Percentiles rank a stretch among this genome's conserved stretches.
Conservation (phyloP, 2,888 invertebrate genomes). For the Iphiclides podalirius region DNA sequence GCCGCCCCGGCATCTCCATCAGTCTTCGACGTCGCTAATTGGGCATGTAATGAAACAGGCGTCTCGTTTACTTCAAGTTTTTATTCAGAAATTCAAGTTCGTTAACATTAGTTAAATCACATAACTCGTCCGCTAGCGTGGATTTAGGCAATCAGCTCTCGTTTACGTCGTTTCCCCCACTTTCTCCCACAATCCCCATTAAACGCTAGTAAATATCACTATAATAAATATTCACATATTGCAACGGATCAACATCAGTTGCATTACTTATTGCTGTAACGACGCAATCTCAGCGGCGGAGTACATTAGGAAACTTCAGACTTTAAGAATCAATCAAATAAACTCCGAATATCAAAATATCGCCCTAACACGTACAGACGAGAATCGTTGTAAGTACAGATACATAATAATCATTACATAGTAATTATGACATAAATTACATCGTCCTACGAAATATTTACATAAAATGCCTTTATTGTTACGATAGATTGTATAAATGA, state of each 20-base stretch:
- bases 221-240: conserved; percentile 31
- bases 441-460: conserved; percentile 39
- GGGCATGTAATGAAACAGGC: conserved; percentile 37
- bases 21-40: conserved; percentile 25
- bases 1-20: conserved; percentile 9
- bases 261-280: background rate
- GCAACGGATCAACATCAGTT: conserved; percentile 51
- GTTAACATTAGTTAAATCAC: conserved; percentile 61
- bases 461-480: conserved; percentile 29
- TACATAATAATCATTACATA: conserved; percentile 25
- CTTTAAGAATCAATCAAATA: conserved; percentile 41
- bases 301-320: conserved; percentile 34
- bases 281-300: conserved; percentile 22
- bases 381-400: conserved; percentile 52
- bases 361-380: conserved; percentile 33
- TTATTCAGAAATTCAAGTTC: conserved; percentile 68
- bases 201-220: conserved; percentile 9
- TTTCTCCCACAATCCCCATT: conserved; percentile 19
- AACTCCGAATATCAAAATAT: conserved; percentile 67
- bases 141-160: conserved; percentile 56
- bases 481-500: conserved; percentile 34
- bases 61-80: conserved; percentile 41
- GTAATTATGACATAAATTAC: conserved; percentile 33
- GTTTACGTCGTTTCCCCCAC: conserved; percentile 33
- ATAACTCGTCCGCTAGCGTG: conserved; percentile 67